Percentiles rank a stretch among this genome's conserved stretches.
Evolutionary conservation across 2,113 vertebrate species (phyloP).

Genomic region (Piaya cayana): DNA sequence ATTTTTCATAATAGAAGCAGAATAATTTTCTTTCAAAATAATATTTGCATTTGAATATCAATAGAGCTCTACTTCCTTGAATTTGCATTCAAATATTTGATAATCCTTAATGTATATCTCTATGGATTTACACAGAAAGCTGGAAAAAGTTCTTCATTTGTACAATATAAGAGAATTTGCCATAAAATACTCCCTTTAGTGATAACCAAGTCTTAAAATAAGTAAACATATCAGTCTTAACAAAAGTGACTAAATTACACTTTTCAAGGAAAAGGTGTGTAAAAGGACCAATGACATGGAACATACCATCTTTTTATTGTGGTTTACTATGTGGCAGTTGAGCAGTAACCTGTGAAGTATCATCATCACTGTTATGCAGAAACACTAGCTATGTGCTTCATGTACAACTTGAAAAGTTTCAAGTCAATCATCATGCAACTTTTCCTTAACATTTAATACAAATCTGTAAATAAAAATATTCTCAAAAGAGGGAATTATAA

Average conservation of each 20-base stretch:
- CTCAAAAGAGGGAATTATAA: background rate
- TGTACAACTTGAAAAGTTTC: background rate
- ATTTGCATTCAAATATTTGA: background rate
- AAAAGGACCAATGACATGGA: background rate
- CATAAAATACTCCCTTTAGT: background rate
- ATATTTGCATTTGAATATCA: background rate
- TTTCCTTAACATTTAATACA: background rate
- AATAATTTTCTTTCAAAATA: background rate
- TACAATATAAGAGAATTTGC: background rate
- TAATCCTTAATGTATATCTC: background rate
- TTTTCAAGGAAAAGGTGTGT: background rate
- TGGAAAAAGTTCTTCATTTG: background rate
- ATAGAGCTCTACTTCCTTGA: background rate
- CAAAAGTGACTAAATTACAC: background rate
- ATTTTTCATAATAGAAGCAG: background rate
- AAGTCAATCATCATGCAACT: background rate
- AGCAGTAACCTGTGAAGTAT: background rate
- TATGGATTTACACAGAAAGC: background rate
- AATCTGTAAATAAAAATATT: background rate
- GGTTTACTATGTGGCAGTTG: background rate
- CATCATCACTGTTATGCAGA: background rate
- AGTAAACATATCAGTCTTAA: background rate
- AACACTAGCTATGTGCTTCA: background rate
- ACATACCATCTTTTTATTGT: background rate
- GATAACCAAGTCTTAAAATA: background rate